Conservation (phyloP, 1,140 invertebrate genomes). For the Drosophila lowei region DNA sequence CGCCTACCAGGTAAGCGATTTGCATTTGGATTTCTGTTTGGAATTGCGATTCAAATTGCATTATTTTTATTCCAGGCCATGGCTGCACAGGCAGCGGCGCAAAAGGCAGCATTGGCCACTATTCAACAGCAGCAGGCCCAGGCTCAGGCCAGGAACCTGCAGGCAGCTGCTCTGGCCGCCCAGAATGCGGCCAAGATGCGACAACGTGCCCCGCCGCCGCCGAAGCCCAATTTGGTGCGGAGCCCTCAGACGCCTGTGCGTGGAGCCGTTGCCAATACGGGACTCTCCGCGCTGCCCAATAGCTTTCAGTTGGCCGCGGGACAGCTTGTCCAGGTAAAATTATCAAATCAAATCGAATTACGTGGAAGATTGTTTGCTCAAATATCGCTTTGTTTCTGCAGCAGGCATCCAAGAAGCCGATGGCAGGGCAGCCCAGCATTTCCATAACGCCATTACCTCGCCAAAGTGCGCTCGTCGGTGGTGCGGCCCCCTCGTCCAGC, state of each 20-base stretch:
- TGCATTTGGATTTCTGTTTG: neutral
- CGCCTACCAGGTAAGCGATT: slow-evolving; percentile 74
- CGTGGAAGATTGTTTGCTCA: neutral
- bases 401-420: slow-evolving; percentile 81
- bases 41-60: neutral
- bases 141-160: slow-evolving; percentile 72
- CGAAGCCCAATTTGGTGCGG: slow-evolving; percentile 61
- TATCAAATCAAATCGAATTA: neutral
- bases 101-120: slow-evolving; percentile 79
- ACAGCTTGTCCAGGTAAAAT: slow-evolving; percentile 73
- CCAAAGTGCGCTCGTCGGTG: slow-evolving; percentile 83
- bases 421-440: slow-evolving; percentile 91
- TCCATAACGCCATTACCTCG: slow-evolving; percentile 94
- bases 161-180: slow-evolving; percentile 75
- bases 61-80: slow-evolving; percentile 62
- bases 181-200: slow-evolving; percentile 79
- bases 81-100: slow-evolving; percentile 82
- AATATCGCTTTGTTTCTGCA: neutral
- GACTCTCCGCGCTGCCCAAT: slow-evolving; percentile 67
- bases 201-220: slow-evolving; percentile 61
- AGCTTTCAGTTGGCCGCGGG: slow-evolving; percentile 78
- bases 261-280: slow-evolving; percentile 47
- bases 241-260: slow-evolving; percentile 60
- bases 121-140: slow-evolving; percentile 78
- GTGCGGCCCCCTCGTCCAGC: slow-evolving; percentile 79